These are phyloP conservation scores for Stenichneumon culpator DNA, from an alignment of 2,888 invertebrate species.

Conservation along the genomic window DNA sequence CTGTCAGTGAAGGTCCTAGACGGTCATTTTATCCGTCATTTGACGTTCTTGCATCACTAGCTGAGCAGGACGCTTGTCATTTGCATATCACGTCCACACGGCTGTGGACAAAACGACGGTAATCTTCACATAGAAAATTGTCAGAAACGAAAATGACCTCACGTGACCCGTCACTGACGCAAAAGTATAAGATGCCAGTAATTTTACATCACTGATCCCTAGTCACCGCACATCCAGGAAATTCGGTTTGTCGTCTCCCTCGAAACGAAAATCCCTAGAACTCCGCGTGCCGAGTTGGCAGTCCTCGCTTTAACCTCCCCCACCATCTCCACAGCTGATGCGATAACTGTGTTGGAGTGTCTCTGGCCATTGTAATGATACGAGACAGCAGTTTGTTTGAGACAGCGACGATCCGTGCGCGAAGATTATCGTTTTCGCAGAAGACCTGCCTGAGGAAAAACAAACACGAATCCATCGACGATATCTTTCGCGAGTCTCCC, in stretches of 20 bases:
- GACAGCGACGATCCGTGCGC: slow-evolving; percentile 43
- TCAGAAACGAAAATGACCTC: too few relatives aligned
- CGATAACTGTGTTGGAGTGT: slow-evolving; percentile 68
- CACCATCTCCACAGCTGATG: slow-evolving; percentile 72
- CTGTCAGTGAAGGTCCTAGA: too few relatives aligned
- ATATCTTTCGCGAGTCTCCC: not conserved
- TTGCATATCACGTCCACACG: too few relatives aligned
- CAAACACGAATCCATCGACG: not conserved
- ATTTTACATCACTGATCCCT: too few relatives aligned
- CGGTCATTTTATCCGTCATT: too few relatives aligned
- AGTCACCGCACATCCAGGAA: not conserved
- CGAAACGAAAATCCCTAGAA: not conserved
- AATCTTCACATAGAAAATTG: too few relatives aligned
- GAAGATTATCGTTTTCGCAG: slow-evolving; percentile 6
- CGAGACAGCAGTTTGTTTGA: slow-evolving; percentile 58
- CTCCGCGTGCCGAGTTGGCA: not conserved
- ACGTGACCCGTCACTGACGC: too few relatives aligned
- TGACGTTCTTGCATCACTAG: too few relatives aligned
- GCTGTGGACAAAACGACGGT: too few relatives aligned
- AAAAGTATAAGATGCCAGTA: too few relatives aligned
- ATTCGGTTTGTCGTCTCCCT: not conserved
- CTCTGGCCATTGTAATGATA: slow-evolving; percentile 36
- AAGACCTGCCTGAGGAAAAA: not conserved
- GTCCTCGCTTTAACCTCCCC: slow-evolving; percentile 29
- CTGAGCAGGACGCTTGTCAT: too few relatives aligned